Evolutionary conservation across 2,113 vertebrate genomes (phyloP).

Genomic region (Menura novaehollandiae): DNA sequence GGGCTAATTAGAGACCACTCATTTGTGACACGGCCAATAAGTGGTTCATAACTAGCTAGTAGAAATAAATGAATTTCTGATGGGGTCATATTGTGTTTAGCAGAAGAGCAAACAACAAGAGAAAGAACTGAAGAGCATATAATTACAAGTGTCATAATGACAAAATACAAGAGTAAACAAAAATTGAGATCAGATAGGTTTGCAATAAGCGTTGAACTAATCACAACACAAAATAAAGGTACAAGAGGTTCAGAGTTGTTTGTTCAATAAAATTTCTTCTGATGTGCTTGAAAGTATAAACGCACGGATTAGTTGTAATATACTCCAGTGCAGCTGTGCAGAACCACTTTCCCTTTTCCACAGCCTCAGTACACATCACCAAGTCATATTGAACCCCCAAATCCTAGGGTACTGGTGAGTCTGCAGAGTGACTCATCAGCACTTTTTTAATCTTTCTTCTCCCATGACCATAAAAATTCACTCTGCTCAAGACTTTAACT

Average conservation of each 20-base stretch:
- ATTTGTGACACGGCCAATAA: neutral
- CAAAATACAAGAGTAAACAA: slow-evolving; percentile 41
- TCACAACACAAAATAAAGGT: neutral
- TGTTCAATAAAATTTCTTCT: neutral
- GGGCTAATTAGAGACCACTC: neutral
- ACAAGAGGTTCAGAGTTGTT: neutral
- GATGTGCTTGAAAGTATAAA: neutral
- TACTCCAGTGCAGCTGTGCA: neutral
- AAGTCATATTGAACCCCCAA: neutral
- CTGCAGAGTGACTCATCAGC: neutral
- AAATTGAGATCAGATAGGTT: slow-evolving; percentile 19
- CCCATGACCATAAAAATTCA: neutral
- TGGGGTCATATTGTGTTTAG: slow-evolving; percentile 4
- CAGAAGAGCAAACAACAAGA: neutral
- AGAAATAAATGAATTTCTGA: slow-evolving; percentile 10
- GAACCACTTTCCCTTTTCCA: neutral
- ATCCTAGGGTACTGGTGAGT: neutral
- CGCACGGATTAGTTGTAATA: neutral
- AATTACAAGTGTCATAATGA: slow-evolving; percentile 35
- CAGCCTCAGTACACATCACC: neutral
- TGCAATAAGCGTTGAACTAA: neutral
- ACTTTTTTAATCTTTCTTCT: neutral
- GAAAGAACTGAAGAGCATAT: neutral
- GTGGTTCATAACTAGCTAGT: neutral
- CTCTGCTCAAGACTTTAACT: neutral